Conservation (phyloP, 30 jellyfish, hydroid and myxozoan species). For the Cassiopea xamachana region DNA sequence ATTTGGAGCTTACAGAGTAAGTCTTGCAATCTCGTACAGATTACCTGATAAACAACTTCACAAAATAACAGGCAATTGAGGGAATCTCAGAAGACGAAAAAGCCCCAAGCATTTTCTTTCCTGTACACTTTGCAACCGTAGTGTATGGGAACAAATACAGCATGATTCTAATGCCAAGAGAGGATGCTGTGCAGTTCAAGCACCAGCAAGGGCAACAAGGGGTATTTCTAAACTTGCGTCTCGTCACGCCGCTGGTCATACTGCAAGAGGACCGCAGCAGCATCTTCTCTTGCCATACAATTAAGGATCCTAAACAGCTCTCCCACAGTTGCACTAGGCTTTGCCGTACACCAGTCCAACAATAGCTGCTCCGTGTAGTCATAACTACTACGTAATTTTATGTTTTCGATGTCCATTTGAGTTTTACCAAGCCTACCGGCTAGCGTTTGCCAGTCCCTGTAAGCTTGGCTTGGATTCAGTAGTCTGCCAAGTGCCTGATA, state of each 20-base stretch:
- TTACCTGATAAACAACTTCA: too few relatives aligned
- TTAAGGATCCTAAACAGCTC: neutral
- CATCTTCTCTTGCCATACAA: constrained; percentile 50
- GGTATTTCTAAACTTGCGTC: too few relatives aligned
- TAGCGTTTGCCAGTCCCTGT: constrained; percentile 59
- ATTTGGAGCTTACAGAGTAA: too few relatives aligned
- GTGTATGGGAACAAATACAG: too few relatives aligned
- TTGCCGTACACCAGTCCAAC: constrained; percentile 7
- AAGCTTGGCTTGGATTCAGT: constrained; percentile 48
- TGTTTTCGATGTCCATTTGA: constrained; percentile 36
- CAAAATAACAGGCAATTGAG: too few relatives aligned
- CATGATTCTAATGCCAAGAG: too few relatives aligned
- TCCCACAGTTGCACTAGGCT: constrained; percentile 45
- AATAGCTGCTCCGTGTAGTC: constrained; percentile 51
- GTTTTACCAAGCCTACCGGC: constrained; percentile 53
- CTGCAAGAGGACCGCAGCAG: constrained; percentile 33
- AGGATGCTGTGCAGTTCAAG: too few relatives aligned
- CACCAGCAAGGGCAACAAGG: too few relatives aligned
- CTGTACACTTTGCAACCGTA: too few relatives aligned
- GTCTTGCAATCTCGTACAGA: too few relatives aligned
- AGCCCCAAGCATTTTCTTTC: too few relatives aligned
- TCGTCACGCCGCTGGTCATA: constrained; percentile 13
- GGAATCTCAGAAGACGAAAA: too few relatives aligned
- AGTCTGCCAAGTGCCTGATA: constrained; percentile 42
- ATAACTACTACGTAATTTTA: neutral